A percentile compares a stretch with the other conserved stretches of the same genome.
phyloP scores from a whole-genome alignment of 2,888 invertebrate species.

The Dryomyza anilis region DNA sequence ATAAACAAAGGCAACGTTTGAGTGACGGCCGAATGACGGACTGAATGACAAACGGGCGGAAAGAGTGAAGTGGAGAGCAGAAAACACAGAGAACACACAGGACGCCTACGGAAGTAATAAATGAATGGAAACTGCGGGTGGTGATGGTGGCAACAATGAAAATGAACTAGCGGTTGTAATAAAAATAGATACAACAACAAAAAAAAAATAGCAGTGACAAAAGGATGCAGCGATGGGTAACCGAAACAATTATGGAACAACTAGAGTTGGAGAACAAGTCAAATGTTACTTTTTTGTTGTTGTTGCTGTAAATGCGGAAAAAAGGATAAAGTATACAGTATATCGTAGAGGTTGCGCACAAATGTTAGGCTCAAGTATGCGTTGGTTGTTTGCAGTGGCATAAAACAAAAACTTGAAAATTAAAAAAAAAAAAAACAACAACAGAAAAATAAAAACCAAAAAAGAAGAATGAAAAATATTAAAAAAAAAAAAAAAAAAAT shows the following conservation, averaged over 20 bases:
- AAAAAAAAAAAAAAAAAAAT: neutral
- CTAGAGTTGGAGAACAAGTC: neutral
- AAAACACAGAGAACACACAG: neutral
- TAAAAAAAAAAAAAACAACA: neutral
- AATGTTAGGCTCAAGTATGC: constrained; percentile 14
- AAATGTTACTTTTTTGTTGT: neutral
- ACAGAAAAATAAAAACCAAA: neutral
- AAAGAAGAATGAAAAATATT: neutral
- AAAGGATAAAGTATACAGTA: too few relatives aligned
- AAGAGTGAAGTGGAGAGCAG: neutral
- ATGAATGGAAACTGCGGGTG: neutral
- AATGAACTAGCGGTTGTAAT: neutral
- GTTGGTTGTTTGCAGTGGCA: neutral
- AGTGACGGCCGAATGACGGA: constrained; percentile 9
- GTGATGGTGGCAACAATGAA: neutral
- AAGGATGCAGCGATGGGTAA: neutral
- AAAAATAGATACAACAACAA: neutral
- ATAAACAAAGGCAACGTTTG: constrained; percentile 7
- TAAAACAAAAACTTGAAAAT: too few relatives aligned
- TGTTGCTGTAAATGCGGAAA: too few relatives aligned
- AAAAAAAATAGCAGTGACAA: neutral
- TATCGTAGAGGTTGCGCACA: too few relatives aligned
- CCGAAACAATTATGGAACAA: neutral
- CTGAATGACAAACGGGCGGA: neutral
- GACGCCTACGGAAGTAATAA: neutral